Evolutionary conservation across 2,113 vertebrate genomes (phyloP).

Genomic region (Rhabdomys dilectus): DNA sequence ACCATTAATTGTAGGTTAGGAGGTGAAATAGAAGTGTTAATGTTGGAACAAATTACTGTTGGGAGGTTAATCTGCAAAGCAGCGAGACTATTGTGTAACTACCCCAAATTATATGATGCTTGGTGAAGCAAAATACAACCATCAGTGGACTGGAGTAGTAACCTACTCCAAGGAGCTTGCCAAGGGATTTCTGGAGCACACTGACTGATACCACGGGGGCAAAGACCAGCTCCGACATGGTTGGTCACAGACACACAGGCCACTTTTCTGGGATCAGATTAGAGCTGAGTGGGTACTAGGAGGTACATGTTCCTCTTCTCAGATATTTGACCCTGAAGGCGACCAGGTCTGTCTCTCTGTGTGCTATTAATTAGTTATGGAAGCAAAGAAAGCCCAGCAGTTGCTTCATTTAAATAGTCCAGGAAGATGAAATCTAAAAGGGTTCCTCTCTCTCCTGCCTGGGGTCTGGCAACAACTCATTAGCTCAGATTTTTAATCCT

Average conservation of each 20-base stretch:
- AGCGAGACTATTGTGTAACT: background rate
- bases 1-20: background rate
- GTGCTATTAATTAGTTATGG: background rate
- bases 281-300: background rate
- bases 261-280: background rate
- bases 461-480: background rate
- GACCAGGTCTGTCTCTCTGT: background rate
- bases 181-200: background rate
- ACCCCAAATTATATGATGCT: background rate
- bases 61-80: background rate
- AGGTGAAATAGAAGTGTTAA: constrained; percentile 39
- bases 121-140: background rate
- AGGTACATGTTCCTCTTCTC: background rate
- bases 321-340: background rate
- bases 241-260: background rate
- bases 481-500: background rate
- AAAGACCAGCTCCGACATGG: background rate
- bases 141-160: background rate
- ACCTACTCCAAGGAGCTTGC: background rate
- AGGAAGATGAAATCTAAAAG: background rate
- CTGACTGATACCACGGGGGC: background rate
- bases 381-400: background rate
- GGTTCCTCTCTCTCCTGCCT: background rate
- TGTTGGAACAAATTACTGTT: background rate
- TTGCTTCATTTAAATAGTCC: background rate